Conservation (phyloP, 2,888 invertebrate genomes). For the Troides oblongomaculatus region DNA sequence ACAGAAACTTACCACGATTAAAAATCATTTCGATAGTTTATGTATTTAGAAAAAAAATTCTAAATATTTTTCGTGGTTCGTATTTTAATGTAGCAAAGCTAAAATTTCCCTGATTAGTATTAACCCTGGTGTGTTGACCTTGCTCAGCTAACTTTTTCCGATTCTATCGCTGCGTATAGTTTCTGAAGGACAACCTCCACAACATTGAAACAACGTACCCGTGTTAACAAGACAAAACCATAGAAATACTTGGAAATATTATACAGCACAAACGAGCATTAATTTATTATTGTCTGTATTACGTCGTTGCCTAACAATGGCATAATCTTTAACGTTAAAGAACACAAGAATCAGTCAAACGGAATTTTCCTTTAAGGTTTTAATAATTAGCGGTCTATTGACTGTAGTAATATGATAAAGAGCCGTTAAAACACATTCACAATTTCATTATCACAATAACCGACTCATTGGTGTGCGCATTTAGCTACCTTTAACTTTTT, state of each 20-base stretch:
- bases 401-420: not conserved
- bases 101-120: conserved; percentile 8
- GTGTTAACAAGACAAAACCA: conserved; percentile 18
- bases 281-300: conserved; percentile 5
- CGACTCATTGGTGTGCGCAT: not conserved
- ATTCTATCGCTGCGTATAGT: conserved; percentile 21
- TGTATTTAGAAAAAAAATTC: no score
- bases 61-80: not conserved
- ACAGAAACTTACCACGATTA: no score
- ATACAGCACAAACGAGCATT: conserved; percentile 12
- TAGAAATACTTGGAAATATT: conserved; percentile 12
- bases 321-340: not conserved
- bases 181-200: conserved; percentile 17
- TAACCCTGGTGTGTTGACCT: conserved; percentile 26
- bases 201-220: conserved; percentile 21
- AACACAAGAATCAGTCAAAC: no score
- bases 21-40: no score
- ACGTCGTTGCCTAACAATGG: not conserved
- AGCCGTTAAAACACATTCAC: not conserved
- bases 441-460: conserved; percentile 5
- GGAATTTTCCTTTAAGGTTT: conserved; percentile 6
- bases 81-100: not conserved
- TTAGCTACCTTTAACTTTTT: not conserved
- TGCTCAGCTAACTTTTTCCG: conserved; percentile 18
- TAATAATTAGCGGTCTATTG: not conserved